A percentile compares a stretch with the other conserved stretches of the same genome.
Conservation (phyloP, 35 echinoderm and acorn worm genomes). For the Apostichopus parvimensis region DNA sequence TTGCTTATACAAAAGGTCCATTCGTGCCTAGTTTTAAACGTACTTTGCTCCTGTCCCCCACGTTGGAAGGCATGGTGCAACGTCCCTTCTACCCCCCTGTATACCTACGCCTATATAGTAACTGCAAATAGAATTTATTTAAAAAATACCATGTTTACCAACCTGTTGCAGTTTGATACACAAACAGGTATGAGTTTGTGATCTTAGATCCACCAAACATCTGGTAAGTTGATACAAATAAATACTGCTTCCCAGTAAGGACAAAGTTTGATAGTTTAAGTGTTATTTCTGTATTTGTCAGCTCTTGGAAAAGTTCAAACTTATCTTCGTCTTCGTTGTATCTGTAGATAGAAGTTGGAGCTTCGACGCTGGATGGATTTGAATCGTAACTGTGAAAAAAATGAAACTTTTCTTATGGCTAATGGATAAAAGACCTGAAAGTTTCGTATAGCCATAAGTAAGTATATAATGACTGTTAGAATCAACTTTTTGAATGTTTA, state of each 20-base stretch:
- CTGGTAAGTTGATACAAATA: slow-evolving; percentile 42
- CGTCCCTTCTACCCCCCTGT: too few relatives aligned
- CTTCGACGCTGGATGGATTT: neutral
- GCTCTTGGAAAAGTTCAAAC: slow-evolving; percentile 17
- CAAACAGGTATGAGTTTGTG: slow-evolving; percentile 24
- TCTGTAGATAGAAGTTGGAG: slow-evolving; percentile 19
- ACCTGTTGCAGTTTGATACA: slow-evolving; percentile 28
- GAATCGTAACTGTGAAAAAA: slow-evolving; percentile 13
- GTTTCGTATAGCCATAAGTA: too few relatives aligned
- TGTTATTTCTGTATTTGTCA: slow-evolving; percentile 14
- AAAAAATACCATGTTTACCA: neutral
- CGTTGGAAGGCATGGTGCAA: too few relatives aligned
- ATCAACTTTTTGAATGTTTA: too few relatives aligned
- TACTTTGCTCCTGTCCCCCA: too few relatives aligned
- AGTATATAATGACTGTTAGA: too few relatives aligned
- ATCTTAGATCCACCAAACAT: slow-evolving; percentile 32
- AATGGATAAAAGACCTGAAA: too few relatives aligned
- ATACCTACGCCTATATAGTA: too few relatives aligned
- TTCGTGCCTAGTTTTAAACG: too few relatives aligned
- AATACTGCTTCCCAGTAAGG: slow-evolving; percentile 27
- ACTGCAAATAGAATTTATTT: too few relatives aligned
- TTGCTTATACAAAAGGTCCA: too few relatives aligned
- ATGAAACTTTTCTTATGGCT: neutral
- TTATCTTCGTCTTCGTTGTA: neutral
- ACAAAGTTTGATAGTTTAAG: slow-evolving; percentile 22